A percentile compares a stretch with the other conserved stretches of the same genome.
Conservation (phyloP, 1,140 invertebrate genomes). For the Heterodera carotae region DNA sequence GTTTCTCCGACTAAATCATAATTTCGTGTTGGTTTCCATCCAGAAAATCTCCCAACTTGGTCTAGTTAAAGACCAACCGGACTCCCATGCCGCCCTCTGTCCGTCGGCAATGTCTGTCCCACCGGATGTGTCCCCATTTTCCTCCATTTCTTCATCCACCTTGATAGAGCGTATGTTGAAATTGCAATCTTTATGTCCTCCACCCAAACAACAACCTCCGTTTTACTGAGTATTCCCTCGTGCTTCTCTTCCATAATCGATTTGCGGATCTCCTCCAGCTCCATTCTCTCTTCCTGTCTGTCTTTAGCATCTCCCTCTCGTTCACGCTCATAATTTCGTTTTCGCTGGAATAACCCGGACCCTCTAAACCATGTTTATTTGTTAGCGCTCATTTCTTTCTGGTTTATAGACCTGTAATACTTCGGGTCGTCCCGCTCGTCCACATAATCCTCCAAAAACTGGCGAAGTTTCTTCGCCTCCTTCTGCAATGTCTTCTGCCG, state of each 20-base stretch:
- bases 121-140: neutral
- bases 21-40: too few relatives aligned
- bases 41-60: neutral
- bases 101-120: neutral
- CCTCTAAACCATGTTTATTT: slow-evolving; percentile 70
- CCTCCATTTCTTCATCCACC: neutral
- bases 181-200: neutral
- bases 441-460: slow-evolving; percentile 97
- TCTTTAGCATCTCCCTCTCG: slow-evolving; percentile 86
- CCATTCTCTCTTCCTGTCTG: slow-evolving; percentile 83
- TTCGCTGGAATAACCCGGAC: slow-evolving; percentile 81
- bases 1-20: neutral
- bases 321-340: slow-evolving; percentile 86
- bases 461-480: slow-evolving; percentile 88
- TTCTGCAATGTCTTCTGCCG: slow-evolving; percentile 36
- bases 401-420: slow-evolving; percentile 80
- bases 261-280: slow-evolving; percentile 83
- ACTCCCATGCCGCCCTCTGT: neutral
- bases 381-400: neutral
- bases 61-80: neutral
- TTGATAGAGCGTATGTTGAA: neutral
- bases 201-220: neutral
- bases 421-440: slow-evolving; percentile 94
- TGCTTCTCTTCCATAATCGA: slow-evolving; percentile 80
- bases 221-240: slow-evolving; percentile 62